Evolutionary conservation across 2,113 vertebrate species (phyloP).

Genomic region (Lophotis ruficrista): DNA sequence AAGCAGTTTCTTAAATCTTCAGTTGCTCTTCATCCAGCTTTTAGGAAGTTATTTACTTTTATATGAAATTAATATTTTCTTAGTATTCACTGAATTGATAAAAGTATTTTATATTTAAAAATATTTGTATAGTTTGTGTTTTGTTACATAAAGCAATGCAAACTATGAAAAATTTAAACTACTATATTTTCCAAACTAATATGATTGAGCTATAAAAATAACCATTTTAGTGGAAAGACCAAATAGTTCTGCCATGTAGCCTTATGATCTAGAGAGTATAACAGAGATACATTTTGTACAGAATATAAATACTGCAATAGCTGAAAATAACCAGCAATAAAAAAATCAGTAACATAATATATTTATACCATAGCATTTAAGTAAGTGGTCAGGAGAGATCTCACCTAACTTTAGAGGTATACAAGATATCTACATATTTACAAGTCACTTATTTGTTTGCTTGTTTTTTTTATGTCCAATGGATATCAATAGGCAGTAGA

Average conservation of each 20-base stretch:
- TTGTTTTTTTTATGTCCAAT: background rate
- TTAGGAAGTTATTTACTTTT: background rate
- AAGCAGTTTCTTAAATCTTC: background rate
- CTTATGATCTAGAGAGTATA: background rate
- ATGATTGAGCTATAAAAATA: background rate
- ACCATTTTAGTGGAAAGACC: background rate
- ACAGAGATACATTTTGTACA: background rate
- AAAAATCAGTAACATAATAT: background rate
- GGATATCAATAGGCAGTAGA: background rate
- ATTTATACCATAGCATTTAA: background rate
- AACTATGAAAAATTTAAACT: background rate
- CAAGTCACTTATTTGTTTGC: background rate
- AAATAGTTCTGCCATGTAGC: background rate
- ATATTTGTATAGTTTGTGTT: background rate
- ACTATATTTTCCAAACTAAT: background rate
- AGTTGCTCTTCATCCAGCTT: background rate
- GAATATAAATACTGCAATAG: background rate
- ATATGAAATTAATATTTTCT: background rate
- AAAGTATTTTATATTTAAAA: background rate
- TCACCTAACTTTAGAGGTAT: background rate
- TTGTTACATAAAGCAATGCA: background rate
- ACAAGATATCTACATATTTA: background rate
- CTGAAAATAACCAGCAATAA: background rate
- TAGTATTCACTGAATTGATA: background rate
- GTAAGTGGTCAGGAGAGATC: background rate